phyloP scores from a whole-genome alignment of 1,140 invertebrate genomes.

The Coptotermes formosanus region DNA sequence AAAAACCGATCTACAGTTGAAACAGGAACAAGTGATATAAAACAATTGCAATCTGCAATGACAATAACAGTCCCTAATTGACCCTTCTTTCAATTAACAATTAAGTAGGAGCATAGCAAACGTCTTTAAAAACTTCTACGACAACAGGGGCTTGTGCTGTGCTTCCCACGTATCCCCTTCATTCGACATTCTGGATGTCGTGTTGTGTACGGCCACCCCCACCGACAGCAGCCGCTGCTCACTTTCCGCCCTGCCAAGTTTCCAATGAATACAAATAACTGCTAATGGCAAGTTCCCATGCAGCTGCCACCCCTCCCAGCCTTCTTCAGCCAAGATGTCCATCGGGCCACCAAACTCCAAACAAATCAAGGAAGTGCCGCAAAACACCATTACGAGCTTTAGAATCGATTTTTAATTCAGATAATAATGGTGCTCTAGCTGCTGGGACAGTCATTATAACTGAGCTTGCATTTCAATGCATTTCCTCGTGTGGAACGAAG shows the following conservation, averaged over 20 bases:
- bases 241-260: conserved; percentile 3
- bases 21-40: no score
- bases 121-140: background rate
- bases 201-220: background rate
- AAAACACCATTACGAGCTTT: background rate
- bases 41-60: no score
- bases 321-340: background rate
- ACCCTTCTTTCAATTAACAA: no score
- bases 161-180: background rate
- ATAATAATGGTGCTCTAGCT: background rate
- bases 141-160: background rate
- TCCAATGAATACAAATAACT: conserved; percentile 19
- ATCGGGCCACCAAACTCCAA: background rate
- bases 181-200: background rate
- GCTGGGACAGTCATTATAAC: no score
- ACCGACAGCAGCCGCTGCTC: background rate
- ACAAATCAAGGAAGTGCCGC: background rate
- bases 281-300: background rate
- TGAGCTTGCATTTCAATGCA: no score
- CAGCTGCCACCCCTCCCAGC: background rate
- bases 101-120: background rate
- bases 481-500: no score
- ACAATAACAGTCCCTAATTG: no score
- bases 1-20: no score
- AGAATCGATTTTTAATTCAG: background rate